phyloP scores from a whole-genome alignment of 2,113 vertebrate genomes.

The Cephalopterus ornatus region DNA sequence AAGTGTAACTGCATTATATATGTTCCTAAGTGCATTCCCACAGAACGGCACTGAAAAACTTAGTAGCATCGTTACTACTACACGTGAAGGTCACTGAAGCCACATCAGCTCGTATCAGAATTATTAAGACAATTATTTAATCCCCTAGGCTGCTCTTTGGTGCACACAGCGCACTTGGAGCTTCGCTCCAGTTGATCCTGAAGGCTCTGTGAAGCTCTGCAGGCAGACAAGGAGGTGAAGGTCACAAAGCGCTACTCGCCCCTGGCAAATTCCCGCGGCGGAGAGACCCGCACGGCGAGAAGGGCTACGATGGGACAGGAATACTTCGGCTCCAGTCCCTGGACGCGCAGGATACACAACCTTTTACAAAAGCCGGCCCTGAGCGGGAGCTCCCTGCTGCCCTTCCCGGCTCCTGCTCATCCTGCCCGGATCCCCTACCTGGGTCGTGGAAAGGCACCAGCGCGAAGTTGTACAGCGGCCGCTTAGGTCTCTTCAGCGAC shows the following conservation, averaged over 20 bases:
- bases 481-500: constrained; percentile 90
- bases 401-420: neutral
- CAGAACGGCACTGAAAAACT: neutral
- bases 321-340: rapidly evolving
- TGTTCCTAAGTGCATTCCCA: neutral
- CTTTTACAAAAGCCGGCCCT: rapidly evolving
- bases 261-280: neutral
- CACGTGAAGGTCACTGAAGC: neutral
- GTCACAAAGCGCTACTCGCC: neutral
- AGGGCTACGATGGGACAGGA: neutral
- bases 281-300: neutral
- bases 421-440: constrained; percentile 74
- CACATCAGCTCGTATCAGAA: neutral
- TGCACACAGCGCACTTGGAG: rapidly evolving
- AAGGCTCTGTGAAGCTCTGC: neutral
- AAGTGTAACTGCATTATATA: neutral
- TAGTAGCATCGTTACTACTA: neutral
- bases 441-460: constrained; percentile 97
- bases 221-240: no score
- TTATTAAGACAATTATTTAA: no score
- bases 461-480: constrained; percentile 92
- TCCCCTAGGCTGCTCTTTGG: neutral
- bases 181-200: neutral
- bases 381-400: neutral
- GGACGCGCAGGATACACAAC: neutral